phyloP scores from a whole-genome alignment of 2,797 vertebrate species.

The Sebastes glaucus region DNA sequence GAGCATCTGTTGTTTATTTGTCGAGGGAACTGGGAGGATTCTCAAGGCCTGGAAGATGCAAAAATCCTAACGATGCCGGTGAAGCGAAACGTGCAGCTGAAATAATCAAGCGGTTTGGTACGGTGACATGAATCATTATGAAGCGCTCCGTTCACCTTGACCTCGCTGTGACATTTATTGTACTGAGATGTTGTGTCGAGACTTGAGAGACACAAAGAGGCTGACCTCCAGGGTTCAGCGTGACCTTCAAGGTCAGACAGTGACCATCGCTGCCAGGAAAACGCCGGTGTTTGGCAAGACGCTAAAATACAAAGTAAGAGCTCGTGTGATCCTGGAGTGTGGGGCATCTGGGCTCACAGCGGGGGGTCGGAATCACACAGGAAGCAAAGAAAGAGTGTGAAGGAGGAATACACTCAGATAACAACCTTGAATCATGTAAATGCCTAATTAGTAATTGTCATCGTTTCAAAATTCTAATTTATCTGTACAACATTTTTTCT shows the following conservation, averaged over 20 bases:
- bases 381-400: constrained; percentile 36
- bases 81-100: constrained; percentile 25
- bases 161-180: neutral
- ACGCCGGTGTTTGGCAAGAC: constrained; percentile 58
- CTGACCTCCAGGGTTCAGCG: constrained; percentile 5
- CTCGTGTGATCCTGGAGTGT: constrained; percentile 66
- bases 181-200: neutral
- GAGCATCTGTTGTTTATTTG: constrained; percentile 75
- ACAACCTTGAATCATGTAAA: constrained; percentile 6
- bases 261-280: constrained; percentile 59
- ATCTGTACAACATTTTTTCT: neutral
- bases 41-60: constrained; percentile 49
- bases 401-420: neutral
- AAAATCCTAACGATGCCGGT: constrained; percentile 23
- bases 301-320: constrained; percentile 58
- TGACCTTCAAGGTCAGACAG: constrained; percentile 42
- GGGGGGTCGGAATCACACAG: constrained; percentile 63
- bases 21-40: constrained; percentile 59
- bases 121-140: neutral
- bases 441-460: neutral
- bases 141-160: neutral
- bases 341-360: constrained; percentile 79
- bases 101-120: neutral
- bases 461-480: neutral
- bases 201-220: neutral